These are phyloP conservation scores for Pterostichus niger DNA, from an alignment of 2,888 invertebrate genomes.

Conservation along the genomic window DNA sequence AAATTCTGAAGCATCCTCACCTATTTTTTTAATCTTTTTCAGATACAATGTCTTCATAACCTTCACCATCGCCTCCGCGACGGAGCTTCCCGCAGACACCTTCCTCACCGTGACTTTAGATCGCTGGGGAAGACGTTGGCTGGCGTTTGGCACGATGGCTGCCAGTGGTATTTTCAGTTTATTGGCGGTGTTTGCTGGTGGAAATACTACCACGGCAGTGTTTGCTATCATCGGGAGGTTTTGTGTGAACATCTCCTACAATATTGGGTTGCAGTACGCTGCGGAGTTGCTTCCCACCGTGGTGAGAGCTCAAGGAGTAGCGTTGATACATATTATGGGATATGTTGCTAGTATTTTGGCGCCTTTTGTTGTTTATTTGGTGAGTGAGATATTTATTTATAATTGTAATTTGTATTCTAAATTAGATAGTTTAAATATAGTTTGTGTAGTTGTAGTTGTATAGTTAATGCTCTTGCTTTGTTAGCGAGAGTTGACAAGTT, in stretches of 20 bases:
- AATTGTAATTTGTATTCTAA: not conserved
- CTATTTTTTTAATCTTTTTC: constrained; percentile 75
- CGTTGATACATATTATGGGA: constrained; percentile 92
- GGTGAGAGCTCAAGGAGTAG: constrained; percentile 92
- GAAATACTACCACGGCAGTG: constrained; percentile 83
- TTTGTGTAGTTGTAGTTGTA: not conserved
- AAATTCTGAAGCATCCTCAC: not conserved
- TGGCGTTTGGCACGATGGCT: constrained; percentile 90
- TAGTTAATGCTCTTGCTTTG: not conserved
- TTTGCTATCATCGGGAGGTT: constrained; percentile 91
- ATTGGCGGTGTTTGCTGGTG: constrained; percentile 77
- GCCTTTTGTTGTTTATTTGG: constrained; percentile 91
- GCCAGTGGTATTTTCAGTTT: constrained; percentile 90
- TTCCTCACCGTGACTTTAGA: constrained; percentile 88
- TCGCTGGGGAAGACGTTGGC: constrained; percentile 91
- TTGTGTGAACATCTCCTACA: constrained; percentile 93
- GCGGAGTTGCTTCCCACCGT: constrained; percentile 93
- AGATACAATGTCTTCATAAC: constrained; percentile 86
- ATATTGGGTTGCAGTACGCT: constrained; percentile 93
- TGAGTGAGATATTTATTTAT: constrained; percentile 74
- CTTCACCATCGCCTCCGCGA: constrained; percentile 90
- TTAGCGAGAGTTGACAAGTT: not conserved
- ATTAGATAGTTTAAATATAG: not conserved
- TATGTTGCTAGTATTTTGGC: constrained; percentile 90
- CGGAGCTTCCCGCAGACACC: constrained; percentile 91